phyloP scores from a whole-genome alignment of 2,888 invertebrate genomes.

The Euzophera pinguis region DNA sequence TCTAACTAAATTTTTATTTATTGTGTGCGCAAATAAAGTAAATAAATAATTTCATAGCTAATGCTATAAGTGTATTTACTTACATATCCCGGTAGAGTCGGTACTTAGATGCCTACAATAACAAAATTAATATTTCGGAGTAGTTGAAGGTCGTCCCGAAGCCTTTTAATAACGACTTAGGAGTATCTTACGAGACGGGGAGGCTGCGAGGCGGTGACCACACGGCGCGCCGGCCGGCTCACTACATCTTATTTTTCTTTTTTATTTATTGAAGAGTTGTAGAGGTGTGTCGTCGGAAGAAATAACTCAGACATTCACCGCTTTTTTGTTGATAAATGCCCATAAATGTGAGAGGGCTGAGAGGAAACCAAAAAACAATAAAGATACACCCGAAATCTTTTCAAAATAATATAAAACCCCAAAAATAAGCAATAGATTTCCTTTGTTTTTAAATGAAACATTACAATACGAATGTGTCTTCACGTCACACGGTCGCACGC shows the following conservation, averaged over 20 bases:
- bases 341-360: neutral
- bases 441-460: too few species aligned
- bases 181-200: neutral
- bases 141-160: neutral
- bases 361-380: too few species aligned
- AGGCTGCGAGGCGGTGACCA: constrained; percentile 18
- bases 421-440: too few species aligned
- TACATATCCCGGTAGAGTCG: neutral
- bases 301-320: constrained; percentile 42
- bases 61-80: neutral
- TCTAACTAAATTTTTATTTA: too few species aligned
- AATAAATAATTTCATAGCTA: too few species aligned
- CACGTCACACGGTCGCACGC: too few species aligned
- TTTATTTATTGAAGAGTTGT: constrained; percentile 32
- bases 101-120: neutral
- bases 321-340: constrained; percentile 37
- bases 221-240: constrained; percentile 15
- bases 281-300: constrained; percentile 42
- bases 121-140: neutral
- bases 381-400: too few species aligned
- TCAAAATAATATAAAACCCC: too few species aligned
- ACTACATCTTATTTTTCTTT: constrained; percentile 27
- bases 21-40: too few species aligned
- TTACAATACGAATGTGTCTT: too few species aligned
- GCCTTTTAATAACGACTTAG: constrained; percentile 5